Conservation (phyloP, 2,113 vertebrate species). For the Scytalopus superciliaris region DNA sequence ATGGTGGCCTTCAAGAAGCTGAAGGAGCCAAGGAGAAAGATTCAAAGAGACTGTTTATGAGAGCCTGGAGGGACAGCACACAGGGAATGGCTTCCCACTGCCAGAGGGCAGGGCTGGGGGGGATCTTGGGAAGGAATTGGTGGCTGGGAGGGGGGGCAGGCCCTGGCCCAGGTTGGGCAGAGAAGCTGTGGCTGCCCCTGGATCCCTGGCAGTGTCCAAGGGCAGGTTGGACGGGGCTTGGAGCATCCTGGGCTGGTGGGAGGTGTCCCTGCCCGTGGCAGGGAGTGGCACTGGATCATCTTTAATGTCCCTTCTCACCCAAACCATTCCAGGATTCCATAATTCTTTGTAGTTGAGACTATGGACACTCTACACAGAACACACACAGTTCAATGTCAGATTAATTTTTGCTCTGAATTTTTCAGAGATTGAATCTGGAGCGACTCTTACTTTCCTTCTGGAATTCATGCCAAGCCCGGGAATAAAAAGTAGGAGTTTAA, state of each 20-base stretch:
- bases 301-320: neutral
- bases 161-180: neutral
- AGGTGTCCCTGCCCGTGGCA: neutral
- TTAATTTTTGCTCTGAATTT: neutral
- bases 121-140: neutral
- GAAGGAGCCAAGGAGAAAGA: neutral
- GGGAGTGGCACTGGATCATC: neutral
- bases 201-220: neutral
- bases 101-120: neutral
- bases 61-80: neutral
- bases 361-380: neutral
- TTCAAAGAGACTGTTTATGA: neutral
- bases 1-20: neutral
- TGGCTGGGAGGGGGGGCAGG: neutral
- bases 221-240: neutral
- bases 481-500: neutral
- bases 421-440: neutral
- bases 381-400: neutral
- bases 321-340: neutral
- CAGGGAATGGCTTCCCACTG: neutral
- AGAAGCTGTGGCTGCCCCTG: neutral
- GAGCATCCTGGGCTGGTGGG: neutral
- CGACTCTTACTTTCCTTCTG: neutral
- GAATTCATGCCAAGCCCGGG: neutral
- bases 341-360: neutral